These are phyloP conservation scores for Hyles euphorbiae DNA, from an alignment of 1,140 invertebrate species.

Conservation along the genomic window DNA sequence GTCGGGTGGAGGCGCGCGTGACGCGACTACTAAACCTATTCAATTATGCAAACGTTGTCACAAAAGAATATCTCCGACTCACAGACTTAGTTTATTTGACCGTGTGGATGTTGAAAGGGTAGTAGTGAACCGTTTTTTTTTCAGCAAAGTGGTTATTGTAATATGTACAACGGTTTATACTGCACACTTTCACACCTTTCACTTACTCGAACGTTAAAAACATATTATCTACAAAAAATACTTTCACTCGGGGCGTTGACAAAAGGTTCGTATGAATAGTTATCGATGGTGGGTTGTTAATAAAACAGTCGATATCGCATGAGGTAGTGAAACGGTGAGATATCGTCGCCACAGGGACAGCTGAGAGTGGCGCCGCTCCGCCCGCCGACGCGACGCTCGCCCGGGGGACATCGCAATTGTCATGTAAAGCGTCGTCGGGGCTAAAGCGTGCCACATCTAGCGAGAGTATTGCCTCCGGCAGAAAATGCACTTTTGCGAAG, in stretches of 20 bases:
- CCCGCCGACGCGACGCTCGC: slow-evolving; percentile 26
- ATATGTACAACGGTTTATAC: slow-evolving; percentile 8
- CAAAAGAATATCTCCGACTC: slow-evolving; percentile 54
- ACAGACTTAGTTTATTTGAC: slow-evolving; percentile 38
- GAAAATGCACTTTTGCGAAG: slow-evolving; percentile 69
- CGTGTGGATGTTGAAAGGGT: slow-evolving; percentile 18
- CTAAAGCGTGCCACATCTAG: slow-evolving; percentile 30
- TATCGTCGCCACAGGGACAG: slow-evolving; percentile 29
- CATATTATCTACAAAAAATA: slow-evolving; percentile 17
- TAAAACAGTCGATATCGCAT: slow-evolving; percentile 19
- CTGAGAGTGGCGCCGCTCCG: slow-evolving; percentile 33
- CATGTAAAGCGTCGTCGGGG: slow-evolving; percentile 59
- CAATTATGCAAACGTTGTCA: slow-evolving; percentile 70
- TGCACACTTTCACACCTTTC: slow-evolving; percentile 41
- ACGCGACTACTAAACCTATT: slow-evolving; percentile 67
- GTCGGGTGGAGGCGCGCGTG: slow-evolving; percentile 69
- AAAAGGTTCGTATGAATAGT: slow-evolving; percentile 11
- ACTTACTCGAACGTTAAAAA: slow-evolving; percentile 16
- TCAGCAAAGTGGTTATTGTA: slow-evolving; percentile 1
- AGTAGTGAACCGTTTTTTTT: slow-evolving; percentile 11
- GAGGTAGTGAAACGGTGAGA: slow-evolving; percentile 29
- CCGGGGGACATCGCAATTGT: slow-evolving; percentile 59
- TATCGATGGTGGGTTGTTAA: slow-evolving; percentile 11
- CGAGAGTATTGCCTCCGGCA: slow-evolving; percentile 47
- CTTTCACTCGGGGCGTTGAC: slow-evolving; percentile 29